Evolutionary conservation across 64 coral and sea anemone genomes (phyloP).

Genomic region (Stichodactyla mertensii): DNA sequence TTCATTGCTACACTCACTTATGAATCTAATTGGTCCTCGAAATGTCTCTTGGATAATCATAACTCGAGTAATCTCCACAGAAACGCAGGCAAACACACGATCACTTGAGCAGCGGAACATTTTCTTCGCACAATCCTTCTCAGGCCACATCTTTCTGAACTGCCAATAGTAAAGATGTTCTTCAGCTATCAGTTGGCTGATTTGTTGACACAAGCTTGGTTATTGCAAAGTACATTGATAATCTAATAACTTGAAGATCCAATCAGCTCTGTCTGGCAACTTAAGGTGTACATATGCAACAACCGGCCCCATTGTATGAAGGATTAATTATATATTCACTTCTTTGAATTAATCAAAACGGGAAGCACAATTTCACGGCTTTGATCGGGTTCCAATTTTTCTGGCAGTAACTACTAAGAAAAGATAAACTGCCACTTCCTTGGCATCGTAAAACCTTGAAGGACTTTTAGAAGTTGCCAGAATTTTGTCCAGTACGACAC

Average conservation of each 20-base stretch:
- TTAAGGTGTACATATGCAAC: slow-evolving; percentile 1
- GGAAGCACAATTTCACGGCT: neutral
- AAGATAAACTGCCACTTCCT: neutral
- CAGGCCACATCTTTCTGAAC: neutral
- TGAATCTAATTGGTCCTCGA: neutral
- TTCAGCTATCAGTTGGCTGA: neutral
- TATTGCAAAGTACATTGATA: neutral
- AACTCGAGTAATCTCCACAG: neutral
- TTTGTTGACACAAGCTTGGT: slow-evolving; percentile 4
- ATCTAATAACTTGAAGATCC: neutral
- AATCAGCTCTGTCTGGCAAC: neutral
- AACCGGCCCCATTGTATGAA: neutral
- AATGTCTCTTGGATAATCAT: neutral
- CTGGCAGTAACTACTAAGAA: neutral
- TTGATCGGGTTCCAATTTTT: neutral
- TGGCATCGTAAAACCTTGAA: neutral
- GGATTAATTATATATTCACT: neutral
- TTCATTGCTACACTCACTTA: neutral
- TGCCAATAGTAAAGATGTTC: neutral
- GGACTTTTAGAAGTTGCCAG: neutral
- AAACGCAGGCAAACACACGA: neutral
- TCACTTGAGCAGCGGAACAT: neutral
- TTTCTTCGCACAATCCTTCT: neutral
- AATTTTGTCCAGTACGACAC: neutral
- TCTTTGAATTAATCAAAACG: neutral